These are phyloP conservation scores for Mizuhopecten yessoensis DNA, from an alignment of 1,140 invertebrate species.

Conservation along the genomic window DNA sequence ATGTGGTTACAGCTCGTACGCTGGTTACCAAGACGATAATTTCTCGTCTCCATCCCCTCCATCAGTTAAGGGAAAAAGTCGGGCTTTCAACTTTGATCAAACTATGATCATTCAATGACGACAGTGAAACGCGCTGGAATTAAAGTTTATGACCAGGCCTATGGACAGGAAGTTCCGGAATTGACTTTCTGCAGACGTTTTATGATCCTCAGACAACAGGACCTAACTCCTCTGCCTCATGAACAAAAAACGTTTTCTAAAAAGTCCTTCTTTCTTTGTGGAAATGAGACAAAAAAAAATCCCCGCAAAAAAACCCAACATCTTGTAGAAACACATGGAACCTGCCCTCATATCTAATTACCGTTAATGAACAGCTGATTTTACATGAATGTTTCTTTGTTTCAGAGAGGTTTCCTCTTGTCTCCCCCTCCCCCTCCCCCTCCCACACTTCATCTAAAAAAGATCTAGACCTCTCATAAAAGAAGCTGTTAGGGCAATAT, in stretches of 20 bases:
- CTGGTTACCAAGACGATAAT: not conserved
- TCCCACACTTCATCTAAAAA: too few species aligned
- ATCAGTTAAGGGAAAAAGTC: not conserved
- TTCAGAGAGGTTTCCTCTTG: not conserved
- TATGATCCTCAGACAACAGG: not conserved
- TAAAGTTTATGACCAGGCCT: not conserved
- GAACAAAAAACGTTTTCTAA: not conserved
- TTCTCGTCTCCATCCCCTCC: not conserved
- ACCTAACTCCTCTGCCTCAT: not conserved
- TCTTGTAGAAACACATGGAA: slow-evolving; percentile 26
- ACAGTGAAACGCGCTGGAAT: not conserved
- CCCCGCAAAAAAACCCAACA: not conserved
- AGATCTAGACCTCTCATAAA: not conserved
- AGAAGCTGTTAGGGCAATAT: not conserved
- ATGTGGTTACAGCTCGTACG: not conserved
- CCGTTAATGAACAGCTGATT: not conserved
- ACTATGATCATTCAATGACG: slow-evolving; percentile 21
- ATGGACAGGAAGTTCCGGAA: slow-evolving; percentile 14
- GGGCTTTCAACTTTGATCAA: not conserved
- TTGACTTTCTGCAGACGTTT: slow-evolving; percentile 11
- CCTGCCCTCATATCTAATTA: not conserved
- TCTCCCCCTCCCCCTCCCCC: not conserved
- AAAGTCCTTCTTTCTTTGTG: not conserved
- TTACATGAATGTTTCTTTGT: slow-evolving; percentile 16
- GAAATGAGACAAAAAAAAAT: slow-evolving; percentile 3